phyloP scores from a whole-genome alignment of 2,797 vertebrate species.

The Liasis olivaceus region DNA sequence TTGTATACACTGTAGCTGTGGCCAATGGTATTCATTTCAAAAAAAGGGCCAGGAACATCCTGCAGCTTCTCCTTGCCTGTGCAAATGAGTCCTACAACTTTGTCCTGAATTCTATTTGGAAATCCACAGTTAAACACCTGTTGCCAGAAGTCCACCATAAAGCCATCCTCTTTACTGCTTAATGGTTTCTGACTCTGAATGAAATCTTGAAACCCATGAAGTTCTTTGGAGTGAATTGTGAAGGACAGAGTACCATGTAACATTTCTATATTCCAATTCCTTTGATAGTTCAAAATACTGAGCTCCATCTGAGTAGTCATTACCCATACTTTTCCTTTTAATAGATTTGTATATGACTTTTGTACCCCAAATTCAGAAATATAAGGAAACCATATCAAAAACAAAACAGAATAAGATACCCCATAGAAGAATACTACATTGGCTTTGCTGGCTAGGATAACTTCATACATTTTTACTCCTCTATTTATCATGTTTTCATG shows the following conservation, averaged over 20 bases:
- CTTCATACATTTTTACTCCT: background rate
- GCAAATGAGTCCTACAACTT: background rate
- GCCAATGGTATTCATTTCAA: constrained; percentile 11
- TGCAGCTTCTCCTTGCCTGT: background rate
- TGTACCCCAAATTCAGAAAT: background rate
- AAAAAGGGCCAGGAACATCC: background rate
- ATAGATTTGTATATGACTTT: background rate
- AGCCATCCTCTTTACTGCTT: background rate
- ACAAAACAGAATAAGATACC: background rate
- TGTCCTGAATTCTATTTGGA: background rate
- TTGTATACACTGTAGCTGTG: constrained; percentile 22
- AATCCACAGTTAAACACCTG: background rate
- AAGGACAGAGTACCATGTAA: constrained; percentile 9
- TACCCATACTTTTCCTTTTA: constrained; percentile 24
- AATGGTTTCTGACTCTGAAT: background rate
- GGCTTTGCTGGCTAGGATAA: background rate
- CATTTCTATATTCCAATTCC: background rate
- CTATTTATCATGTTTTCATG: background rate
- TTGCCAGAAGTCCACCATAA: constrained; percentile 2
- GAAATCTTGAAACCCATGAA: background rate
- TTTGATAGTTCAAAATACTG: background rate
- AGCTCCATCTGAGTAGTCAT: background rate
- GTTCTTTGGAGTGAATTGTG: background rate
- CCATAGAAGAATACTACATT: background rate
- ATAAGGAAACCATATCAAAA: background rate